These are phyloP conservation scores for Lordiphosa andalusiaca DNA, from an alignment of 2,888 invertebrate genomes.

Conservation along the genomic window DNA sequence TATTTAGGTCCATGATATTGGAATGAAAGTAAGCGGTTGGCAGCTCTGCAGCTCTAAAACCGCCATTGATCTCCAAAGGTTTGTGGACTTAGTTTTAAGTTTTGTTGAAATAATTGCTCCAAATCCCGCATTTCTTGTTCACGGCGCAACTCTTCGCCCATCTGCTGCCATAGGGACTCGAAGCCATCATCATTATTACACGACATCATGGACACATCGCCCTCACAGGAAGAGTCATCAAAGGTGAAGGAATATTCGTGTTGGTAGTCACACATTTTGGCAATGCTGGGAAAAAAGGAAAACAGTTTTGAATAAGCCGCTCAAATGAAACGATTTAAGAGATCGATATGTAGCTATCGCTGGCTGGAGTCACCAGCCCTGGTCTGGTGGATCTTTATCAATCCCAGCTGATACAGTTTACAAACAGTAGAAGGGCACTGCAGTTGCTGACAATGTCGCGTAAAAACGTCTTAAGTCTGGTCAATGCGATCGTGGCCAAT, in stretches of 20 bases:
- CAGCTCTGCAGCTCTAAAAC: not conserved
- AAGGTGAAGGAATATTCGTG: constrained; percentile 49
- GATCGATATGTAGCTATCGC: no score
- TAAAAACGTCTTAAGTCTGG: constrained; percentile 83
- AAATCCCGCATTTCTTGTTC: constrained; percentile 49
- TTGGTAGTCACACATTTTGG: constrained; percentile 57
- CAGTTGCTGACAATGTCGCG: constrained; percentile 81
- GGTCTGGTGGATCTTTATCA: no score
- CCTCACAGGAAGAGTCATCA: constrained; percentile 45
- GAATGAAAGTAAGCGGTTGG: not conserved
- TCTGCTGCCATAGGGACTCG: constrained; percentile 50
- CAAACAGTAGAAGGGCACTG: not conserved
- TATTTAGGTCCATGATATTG: not conserved
- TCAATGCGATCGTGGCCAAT: constrained; percentile 84
- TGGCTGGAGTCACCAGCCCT: no score
- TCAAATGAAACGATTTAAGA: no score
- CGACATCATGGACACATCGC: constrained; percentile 24
- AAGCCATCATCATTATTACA: constrained; percentile 53
- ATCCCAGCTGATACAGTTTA: not conserved
- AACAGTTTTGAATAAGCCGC: not conserved
- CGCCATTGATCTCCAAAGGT: constrained; percentile 15
- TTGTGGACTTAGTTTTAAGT: constrained; percentile 28
- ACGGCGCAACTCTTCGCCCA: constrained; percentile 46
- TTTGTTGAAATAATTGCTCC: constrained; percentile 32
- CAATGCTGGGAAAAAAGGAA: constrained; percentile 30